phyloP scores from a whole-genome alignment of 1,140 invertebrate species.

The Metopolophium dirhodum region DNA sequence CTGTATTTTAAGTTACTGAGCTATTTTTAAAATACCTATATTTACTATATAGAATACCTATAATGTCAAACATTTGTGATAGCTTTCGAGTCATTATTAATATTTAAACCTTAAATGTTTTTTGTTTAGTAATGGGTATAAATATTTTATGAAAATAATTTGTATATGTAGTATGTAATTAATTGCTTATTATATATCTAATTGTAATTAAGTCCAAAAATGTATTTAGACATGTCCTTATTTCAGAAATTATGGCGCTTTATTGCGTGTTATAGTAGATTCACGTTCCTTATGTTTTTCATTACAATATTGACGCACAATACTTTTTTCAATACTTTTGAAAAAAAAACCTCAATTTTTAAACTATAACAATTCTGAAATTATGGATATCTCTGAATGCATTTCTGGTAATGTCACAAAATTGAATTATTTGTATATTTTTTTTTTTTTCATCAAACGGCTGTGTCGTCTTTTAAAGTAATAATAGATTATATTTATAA shows the following conservation, averaged over 20 bases:
- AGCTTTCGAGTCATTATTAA: conserved; percentile 44
- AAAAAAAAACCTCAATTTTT: background rate
- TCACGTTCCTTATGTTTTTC: background rate
- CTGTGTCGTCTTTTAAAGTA: conserved; percentile 15
- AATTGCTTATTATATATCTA: conserved; percentile 22
- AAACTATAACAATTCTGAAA: background rate
- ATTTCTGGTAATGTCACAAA: background rate
- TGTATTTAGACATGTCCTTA: background rate
- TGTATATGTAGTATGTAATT: conserved; percentile 37
- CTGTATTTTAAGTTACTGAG: conserved; percentile 1
- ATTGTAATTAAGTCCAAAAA: background rate
- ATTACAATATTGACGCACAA: background rate
- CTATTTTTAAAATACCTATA: conserved; percentile 28
- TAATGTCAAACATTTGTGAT: conserved; percentile 46
- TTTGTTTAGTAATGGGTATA: conserved; percentile 20
- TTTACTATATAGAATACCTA: conserved; percentile 25
- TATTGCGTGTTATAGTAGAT: background rate
- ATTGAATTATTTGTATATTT: background rate
- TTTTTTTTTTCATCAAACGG: conserved; percentile 44
- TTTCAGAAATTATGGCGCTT: background rate
- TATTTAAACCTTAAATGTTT: conserved; percentile 31
- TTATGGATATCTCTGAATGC: background rate
- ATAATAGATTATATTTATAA: conserved; percentile 7
- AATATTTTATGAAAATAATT: conserved; percentile 27
- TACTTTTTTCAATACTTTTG: background rate